These are phyloP conservation scores for Embidobia sp. DNA, from an alignment of 2,888 invertebrate genomes.

Conservation along the genomic window DNA sequence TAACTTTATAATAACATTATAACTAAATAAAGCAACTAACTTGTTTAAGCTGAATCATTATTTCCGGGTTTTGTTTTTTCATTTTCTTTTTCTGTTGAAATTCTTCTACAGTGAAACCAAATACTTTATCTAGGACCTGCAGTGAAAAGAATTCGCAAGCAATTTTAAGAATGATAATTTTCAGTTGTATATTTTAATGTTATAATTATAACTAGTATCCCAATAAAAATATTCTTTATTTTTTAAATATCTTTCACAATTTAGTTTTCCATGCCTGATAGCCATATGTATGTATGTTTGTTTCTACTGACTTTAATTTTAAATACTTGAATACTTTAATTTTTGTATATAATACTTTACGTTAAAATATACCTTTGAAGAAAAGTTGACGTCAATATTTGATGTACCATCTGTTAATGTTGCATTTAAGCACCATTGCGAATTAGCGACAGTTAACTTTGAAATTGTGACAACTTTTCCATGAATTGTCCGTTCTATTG, in stretches of 20 bases:
- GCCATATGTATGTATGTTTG: no score
- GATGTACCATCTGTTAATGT: slow-evolving; percentile 84
- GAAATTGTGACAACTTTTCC: slow-evolving; percentile 84
- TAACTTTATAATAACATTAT: not conserved
- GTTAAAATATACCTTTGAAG: slow-evolving; percentile 83
- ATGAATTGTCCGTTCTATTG: slow-evolving; percentile 80
- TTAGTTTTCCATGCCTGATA: not conserved
- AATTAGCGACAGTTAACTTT: slow-evolving; percentile 83
- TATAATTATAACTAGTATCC: no score
- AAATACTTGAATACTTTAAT: slow-evolving; percentile 12
- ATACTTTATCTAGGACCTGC: slow-evolving; percentile 74
- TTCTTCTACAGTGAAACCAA: slow-evolving; percentile 74
- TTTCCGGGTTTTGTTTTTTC: slow-evolving; percentile 71
- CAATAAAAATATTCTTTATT: no score
- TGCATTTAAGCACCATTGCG: slow-evolving; percentile 84
- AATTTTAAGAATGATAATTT: no score
- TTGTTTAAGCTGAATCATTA: slow-evolving; percentile 71
- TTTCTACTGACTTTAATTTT: not conserved
- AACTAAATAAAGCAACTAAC: slow-evolving; percentile 61
- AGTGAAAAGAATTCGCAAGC: no score
- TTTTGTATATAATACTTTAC: not conserved
- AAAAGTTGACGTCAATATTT: slow-evolving; percentile 83
- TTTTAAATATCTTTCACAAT: no score
- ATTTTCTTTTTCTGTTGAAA: slow-evolving; percentile 74
- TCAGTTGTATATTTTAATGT: no score